A percentile compares a stretch with the other conserved stretches of the same genome.
Conservation (phyloP, 2,113 vertebrate genomes). For the Stictonetta naevosa region DNA sequence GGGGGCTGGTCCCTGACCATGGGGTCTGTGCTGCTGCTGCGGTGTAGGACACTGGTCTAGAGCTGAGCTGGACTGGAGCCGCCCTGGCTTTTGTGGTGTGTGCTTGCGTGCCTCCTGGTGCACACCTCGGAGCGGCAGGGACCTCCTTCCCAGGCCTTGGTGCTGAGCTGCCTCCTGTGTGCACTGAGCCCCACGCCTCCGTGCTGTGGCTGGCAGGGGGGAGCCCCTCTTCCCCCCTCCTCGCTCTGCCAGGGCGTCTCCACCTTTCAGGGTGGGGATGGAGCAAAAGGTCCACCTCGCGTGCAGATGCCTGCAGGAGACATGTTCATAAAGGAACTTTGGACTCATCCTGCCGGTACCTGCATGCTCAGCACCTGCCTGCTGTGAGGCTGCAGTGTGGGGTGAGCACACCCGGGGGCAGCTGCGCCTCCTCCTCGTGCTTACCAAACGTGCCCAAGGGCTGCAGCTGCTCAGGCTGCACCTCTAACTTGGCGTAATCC, state of each 20-base stretch:
- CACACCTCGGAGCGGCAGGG: fast-evolving
- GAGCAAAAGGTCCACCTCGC: not conserved
- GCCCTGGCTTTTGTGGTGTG: not conserved
- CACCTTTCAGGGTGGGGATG: not conserved
- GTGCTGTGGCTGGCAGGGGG: not conserved
- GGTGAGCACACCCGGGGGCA: not conserved
- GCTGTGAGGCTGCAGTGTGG: not conserved
- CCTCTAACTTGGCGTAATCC: not conserved
- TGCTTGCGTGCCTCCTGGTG: not conserved
- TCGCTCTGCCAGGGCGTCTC: not conserved
- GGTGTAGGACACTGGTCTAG: fast-evolving
- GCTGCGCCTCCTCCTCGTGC: not conserved
- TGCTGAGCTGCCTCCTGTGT: fast-evolving
- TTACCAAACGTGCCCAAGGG: not conserved
- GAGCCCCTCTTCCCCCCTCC: not conserved
- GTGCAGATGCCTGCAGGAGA: not conserved
- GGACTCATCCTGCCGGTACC: not conserved
- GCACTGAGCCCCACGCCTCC: not conserved
- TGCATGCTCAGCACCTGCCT: not conserved
- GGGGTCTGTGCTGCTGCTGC: fast-evolving
- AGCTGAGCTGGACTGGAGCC: not conserved
- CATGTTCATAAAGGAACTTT: not conserved
- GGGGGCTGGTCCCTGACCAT: fast-evolving
- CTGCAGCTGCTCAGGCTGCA: not conserved
- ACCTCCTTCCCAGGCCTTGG: not conserved